phyloP scores from a whole-genome alignment of 2,113 vertebrate genomes.

The Aplodontia rufa region DNA sequence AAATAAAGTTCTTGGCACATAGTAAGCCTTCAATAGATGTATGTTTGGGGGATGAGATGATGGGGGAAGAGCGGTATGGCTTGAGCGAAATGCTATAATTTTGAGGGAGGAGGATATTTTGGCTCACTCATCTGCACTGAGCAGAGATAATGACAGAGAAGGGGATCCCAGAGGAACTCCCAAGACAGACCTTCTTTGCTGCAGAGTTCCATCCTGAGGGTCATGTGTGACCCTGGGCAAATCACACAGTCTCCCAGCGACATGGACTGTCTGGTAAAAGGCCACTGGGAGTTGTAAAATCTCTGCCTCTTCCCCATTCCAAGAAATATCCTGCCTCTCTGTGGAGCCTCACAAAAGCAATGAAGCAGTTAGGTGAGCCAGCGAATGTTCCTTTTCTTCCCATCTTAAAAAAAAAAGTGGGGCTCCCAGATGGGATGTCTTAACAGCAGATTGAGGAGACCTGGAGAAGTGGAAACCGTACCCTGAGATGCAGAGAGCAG shows the following conservation, averaged over 20 bases:
- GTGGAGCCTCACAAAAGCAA: neutral
- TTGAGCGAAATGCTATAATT: slow-evolving; percentile 26
- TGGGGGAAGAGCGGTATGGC: neutral
- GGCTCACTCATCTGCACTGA: neutral
- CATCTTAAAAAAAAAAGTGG: neutral
- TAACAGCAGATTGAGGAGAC: neutral
- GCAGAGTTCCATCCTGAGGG: neutral
- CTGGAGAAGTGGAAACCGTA: neutral
- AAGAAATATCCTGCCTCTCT: neutral
- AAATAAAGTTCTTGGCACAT: neutral
- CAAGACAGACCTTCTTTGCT: neutral
- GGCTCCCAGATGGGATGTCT: neutral
- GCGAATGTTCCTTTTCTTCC: neutral
- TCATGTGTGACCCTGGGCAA: neutral
- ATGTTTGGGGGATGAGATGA: neutral
- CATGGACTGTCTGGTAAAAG: neutral
- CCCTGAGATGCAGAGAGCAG: neutral
- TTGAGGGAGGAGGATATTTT: neutral
- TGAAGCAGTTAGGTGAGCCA: neutral
- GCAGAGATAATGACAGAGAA: slow-evolving; percentile 58
- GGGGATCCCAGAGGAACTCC: neutral
- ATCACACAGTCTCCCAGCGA: neutral
- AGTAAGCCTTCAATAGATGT: neutral
- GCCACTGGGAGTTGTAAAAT: neutral
- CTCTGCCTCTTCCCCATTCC: neutral